Percentiles rank a stretch among this genome's conserved stretches.
Evolutionary conservation across 35 echinoderm and acorn worm genomes (phyloP).

Genomic region (Anneissia japonica): DNA sequence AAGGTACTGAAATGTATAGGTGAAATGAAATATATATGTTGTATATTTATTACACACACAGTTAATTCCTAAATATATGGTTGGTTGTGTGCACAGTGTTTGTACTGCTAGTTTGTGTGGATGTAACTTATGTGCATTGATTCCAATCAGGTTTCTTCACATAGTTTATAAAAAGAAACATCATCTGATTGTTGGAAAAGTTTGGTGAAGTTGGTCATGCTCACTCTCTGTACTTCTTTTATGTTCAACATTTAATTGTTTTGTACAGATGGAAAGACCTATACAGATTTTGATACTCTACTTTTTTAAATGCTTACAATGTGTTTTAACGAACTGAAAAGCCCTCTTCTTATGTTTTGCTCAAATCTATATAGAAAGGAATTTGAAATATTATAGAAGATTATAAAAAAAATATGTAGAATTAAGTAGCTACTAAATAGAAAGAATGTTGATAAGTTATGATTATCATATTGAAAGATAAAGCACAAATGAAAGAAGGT

Average conservation of each 20-base stretch:
- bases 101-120: background rate
- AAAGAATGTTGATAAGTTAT: background rate
- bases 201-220: background rate
- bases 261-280: background rate
- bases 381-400: slow-evolving; percentile 2
- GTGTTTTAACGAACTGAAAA: background rate
- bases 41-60: background rate
- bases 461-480: no score
- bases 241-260: background rate
- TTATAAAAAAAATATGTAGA: slow-evolving; percentile 3
- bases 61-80: background rate
- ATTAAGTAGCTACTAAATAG: background rate
- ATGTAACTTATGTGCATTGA: background rate
- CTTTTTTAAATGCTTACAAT: background rate
- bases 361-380: background rate
- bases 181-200: background rate
- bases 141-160: background rate
- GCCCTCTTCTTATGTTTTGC: background rate
- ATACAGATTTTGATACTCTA: background rate
- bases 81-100: background rate
- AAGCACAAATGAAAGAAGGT: background rate
- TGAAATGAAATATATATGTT: background rate
- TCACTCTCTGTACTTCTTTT: background rate
- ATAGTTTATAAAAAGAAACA: background rate
- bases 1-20: background rate